Evolutionary conservation across 2,888 invertebrate species (phyloP), one percentile per base, ranked within the genome.

Genomic region (Norana najaformis): DNA sequence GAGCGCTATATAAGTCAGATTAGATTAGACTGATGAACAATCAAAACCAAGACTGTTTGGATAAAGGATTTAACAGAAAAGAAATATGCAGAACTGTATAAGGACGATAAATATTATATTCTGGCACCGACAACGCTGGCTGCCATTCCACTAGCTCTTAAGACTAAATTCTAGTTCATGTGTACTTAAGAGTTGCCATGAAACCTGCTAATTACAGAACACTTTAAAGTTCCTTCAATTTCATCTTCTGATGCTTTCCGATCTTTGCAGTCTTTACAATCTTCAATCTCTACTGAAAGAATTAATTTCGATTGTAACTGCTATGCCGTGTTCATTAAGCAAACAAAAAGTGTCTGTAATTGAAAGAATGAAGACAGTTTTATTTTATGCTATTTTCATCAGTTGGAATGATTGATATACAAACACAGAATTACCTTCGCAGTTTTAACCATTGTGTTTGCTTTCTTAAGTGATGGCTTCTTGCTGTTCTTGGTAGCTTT

Each of bases 401-500:
- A n/a, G 30, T n/a, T n/a, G n/a, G n/a, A n/a, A n/a, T n/a, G n/a
- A n/a, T n/a, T n/a, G n/a, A n/a, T n/a, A n/a, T n/a, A n/a, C n/a
- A n/a, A n/a, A n/a, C n/a, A n/a, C n/a, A n/a, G n/a, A n/a, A n/a
- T n/a, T 36, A 85, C 85, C 85, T 85, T 85, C 8, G 85, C 85
- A 14, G 85, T 85, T 8, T 85, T 85, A 35, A 85, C 85, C 85
- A 85, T 85, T 35, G 85, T 85, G 85, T 85, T 85, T 16, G 85
- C 85, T 37, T 85, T 85, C 85, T 85, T 85, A 36, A 85, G 85
- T 18, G 85, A 37, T 85, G 85, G 37, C 85, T 85, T 85, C 35
- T 85, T 69, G 69, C 18, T 69, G 30, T 69, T 85, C 85, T 85
- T 85, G n/a, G 85, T 20, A 23, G 85, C 85, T 36, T 35, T 23